Conservation (phyloP, 2,888 invertebrate species). For the Craniophora ligustri region DNA sequence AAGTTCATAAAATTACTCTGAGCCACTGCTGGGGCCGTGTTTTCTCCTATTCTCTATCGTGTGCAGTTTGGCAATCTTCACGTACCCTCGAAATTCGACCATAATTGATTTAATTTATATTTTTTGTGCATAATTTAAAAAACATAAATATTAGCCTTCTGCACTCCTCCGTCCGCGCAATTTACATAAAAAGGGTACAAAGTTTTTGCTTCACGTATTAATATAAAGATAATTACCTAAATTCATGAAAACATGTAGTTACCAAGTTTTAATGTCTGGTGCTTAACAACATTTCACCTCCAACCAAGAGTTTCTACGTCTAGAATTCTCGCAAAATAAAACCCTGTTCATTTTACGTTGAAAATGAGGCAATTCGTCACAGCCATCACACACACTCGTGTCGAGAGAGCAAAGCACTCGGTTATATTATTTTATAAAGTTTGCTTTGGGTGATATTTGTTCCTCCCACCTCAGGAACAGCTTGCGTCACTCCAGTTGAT, state of each 20-base stretch:
- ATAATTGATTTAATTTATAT: too few relatives aligned
- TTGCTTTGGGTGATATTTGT: conserved; percentile 22
- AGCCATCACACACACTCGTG: conserved; percentile 28
- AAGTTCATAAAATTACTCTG: too few relatives aligned
- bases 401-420: conserved; percentile 6
- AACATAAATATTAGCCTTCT: too few relatives aligned
- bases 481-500: not conserved
- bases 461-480: conserved; percentile 10
- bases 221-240: too few relatives aligned
- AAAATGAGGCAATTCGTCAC: conserved; percentile 3
- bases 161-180: too few relatives aligned
- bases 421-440: conserved; percentile 3
- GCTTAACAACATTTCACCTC: not conserved
- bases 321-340: not conserved
- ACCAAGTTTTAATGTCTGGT: not conserved
- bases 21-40: too few relatives aligned
- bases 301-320: not conserved
- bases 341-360: conserved; percentile 1
- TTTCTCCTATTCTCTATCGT: too few relatives aligned
- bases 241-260: not conserved
- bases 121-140: too few relatives aligned
- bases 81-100: too few relatives aligned
- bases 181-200: too few relatives aligned
- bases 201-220: too few relatives aligned
- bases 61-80: too few relatives aligned